phyloP scores from a whole-genome alignment of 2,888 invertebrate genomes.

The Tridacna gigas region DNA sequence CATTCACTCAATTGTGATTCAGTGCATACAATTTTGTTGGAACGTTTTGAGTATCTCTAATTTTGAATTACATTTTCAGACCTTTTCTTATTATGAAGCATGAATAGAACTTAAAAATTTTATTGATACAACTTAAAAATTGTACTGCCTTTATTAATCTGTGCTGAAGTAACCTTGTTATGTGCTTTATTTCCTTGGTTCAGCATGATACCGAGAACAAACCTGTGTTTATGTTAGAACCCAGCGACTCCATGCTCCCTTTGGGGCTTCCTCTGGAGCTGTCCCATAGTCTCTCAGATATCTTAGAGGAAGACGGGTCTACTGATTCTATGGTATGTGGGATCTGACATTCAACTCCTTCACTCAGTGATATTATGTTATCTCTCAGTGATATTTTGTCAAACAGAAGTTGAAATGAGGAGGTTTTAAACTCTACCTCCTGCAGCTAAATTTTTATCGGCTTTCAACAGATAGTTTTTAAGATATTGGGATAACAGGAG shows the following conservation, averaged over 20 bases:
- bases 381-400: too few species aligned
- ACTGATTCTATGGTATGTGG: slow-evolving; percentile 80
- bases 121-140: not conserved
- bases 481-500: too few species aligned
- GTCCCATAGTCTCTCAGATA: slow-evolving; percentile 80
- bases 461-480: too few species aligned
- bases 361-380: not conserved
- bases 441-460: too few species aligned
- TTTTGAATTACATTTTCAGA: too few species aligned
- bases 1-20: too few species aligned
- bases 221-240: slow-evolving; percentile 83
- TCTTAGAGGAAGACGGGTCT: slow-evolving; percentile 79
- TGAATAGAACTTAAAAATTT: not conserved
- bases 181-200: slow-evolving; percentile 60
- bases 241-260: slow-evolving; percentile 66
- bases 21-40: too few species aligned
- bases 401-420: too few species aligned
- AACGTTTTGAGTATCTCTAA: too few species aligned
- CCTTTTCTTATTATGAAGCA: not conserved
- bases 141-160: slow-evolving; percentile 4
- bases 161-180: slow-evolving; percentile 16
- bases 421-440: too few species aligned
- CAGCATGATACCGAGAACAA: slow-evolving; percentile 79
- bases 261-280: slow-evolving; percentile 70
- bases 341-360: not conserved